Conservation (phyloP, 2,888 invertebrate species). For the Andrena haemorrhoa region DNA sequence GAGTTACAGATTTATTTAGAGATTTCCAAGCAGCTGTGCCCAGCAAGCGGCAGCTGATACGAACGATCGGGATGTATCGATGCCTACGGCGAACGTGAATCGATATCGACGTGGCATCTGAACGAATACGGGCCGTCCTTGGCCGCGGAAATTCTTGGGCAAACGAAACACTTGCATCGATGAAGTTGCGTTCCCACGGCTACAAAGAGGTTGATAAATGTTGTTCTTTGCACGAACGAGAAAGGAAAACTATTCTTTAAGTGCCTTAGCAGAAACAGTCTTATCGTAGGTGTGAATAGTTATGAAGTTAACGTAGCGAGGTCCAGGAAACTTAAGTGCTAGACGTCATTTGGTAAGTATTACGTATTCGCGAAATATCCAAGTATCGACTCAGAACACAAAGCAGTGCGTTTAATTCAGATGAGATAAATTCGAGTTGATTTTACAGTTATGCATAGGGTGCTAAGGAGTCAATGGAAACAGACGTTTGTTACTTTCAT, state of each 20-base stretch:
- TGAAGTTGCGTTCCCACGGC: conserved; percentile 32
- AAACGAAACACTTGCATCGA: conserved; percentile 32
- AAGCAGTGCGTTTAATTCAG: too few relatives aligned
- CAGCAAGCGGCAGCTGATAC: conserved; percentile 56
- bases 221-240: not conserved
- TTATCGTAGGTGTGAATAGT: too few relatives aligned
- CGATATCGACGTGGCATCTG: conserved; percentile 25
- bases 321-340: too few relatives aligned
- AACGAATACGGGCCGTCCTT: conserved; percentile 53
- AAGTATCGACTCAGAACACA: too few relatives aligned
- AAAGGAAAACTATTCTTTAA: not conserved
- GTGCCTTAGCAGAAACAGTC: too few relatives aligned
- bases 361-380: too few relatives aligned
- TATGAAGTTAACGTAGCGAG: too few relatives aligned
- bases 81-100: conserved; percentile 22
- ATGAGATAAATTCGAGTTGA: too few relatives aligned
- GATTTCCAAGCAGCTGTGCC: conserved; percentile 65
- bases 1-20: conserved; percentile 68
- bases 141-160: conserved; percentile 41
- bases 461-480: too few relatives aligned
- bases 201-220: not conserved
- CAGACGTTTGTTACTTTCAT: too few relatives aligned
- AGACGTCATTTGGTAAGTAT: too few relatives aligned
- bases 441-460: too few relatives aligned
- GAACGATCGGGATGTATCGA: conserved; percentile 39